Evolutionary conservation across 2,888 invertebrate species (phyloP), one percentile per base, ranked within the genome.

Genomic region (Heliconius ismenius): DNA sequence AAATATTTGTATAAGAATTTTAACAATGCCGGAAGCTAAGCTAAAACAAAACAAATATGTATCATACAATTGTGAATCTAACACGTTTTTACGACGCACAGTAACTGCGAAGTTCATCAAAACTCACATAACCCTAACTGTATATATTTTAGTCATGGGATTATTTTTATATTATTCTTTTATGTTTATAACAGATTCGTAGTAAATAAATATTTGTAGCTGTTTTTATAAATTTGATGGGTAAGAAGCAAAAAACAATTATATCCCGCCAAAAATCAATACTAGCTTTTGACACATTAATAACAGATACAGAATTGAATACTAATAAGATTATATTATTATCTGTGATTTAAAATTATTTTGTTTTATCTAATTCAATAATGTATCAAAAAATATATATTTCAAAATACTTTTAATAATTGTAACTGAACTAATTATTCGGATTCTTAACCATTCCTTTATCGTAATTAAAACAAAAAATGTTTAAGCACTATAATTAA

Each of bases 61-160:
- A 13, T n/a, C 24, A n/a, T 11, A 62, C 28, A 36, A 32, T 21
- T 60, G 36, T 73, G 73, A 73, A 73, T 36, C 24, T 39, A 73
- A 73, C 62, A 73, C 73, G 39, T 73, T 62, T 73, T 73, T 73
- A 73, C 60, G 26, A 60, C 39, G 9, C 24, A 39, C 62, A 39
- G 26, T 62, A 73, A 60, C 32, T 73, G 49, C 69, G 21, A 49
- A 73, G 39, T 73, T 62, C 24, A 36, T 39, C 62, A 32, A 58
- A 70, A 73, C 73, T 62, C 24, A 72, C 72, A 49, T 73, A 73
- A 68, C 67, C 64, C 49, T 77, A 77, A 77, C 63, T 54, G 60
- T 77, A 7, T 62, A 36, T 60, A 69, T 60, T 73, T 73, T 73
- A 62, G 73, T 73, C 62, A 62, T 73, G 62, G 62, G 60, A 73